These are phyloP conservation scores for Ecliptopera silaceata DNA, from an alignment of 2,888 invertebrate species.

Conservation along the genomic window DNA sequence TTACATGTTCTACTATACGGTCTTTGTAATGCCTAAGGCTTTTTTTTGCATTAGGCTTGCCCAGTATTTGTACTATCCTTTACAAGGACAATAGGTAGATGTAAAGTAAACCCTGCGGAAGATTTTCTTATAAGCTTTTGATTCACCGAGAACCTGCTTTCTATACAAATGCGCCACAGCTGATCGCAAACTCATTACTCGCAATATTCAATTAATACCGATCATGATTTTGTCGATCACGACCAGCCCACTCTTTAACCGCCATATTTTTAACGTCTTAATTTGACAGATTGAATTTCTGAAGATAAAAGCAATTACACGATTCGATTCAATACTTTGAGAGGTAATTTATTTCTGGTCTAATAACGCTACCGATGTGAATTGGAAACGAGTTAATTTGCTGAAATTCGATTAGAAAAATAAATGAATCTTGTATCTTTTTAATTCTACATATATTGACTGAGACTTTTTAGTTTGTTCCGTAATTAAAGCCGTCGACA, in stretches of 20 bases:
- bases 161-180: conserved; percentile 5
- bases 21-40: no score
- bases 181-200: conserved; percentile 55
- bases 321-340: conserved; percentile 50
- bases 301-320: conserved; percentile 52
- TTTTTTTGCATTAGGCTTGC: no score
- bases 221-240: conserved; percentile 65
- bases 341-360: conserved; percentile 48
- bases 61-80: no score
- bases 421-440: conserved; percentile 50
- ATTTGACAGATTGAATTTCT: conserved; percentile 62
- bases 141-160: conserved; percentile 9
- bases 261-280: conserved; percentile 60
- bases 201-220: conserved; percentile 72
- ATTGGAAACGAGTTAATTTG: conserved; percentile 46
- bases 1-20: no score
- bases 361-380: conserved; percentile 50
- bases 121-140: no score
- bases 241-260: conserved; percentile 48
- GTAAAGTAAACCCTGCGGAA: no score
- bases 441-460: conserved; percentile 62
- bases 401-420: conserved; percentile 39
- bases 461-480: conserved; percentile 58
- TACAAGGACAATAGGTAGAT: no score
- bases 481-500: neutral